A percentile compares a stretch with the other conserved stretches of the same genome.
phyloP scores from a whole-genome alignment of 1,140 invertebrate genomes.

The Lithobius niger region DNA sequence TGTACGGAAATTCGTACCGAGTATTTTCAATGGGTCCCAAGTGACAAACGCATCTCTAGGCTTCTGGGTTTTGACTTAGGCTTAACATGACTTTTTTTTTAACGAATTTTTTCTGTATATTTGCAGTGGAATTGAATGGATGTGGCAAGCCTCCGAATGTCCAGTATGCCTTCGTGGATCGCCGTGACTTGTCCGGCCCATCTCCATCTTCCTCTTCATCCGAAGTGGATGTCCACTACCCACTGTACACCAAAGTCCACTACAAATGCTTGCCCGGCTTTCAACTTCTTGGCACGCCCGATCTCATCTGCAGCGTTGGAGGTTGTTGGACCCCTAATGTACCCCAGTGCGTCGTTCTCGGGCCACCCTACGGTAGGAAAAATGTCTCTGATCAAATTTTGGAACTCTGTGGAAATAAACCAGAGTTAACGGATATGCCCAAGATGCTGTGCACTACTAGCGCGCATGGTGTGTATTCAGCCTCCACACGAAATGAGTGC shows the following conservation, averaged over 20 bases:
- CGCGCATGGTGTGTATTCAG: too few species aligned
- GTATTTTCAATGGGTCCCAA: too few species aligned
- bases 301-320: slow-evolving; percentile 29
- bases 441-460: too few species aligned
- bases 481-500: too few species aligned
- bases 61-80: too few species aligned
- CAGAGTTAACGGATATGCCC: too few species aligned
- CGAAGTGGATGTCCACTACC: slow-evolving; percentile 10
- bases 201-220: background rate
- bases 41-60: too few species aligned
- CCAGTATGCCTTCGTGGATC: background rate
- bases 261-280: slow-evolving; percentile 34
- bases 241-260: slow-evolving; percentile 28
- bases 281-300: slow-evolving; percentile 28
- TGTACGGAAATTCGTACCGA: too few species aligned
- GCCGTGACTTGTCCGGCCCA: background rate
- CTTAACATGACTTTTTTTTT: too few species aligned
- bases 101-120: background rate
- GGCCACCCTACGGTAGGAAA: slow-evolving; percentile 13
- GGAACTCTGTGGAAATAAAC: too few species aligned
- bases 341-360: slow-evolving; percentile 22
- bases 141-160: background rate
- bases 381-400: too few species aligned
- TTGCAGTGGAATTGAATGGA: slow-evolving; percentile 2
- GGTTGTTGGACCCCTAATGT: slow-evolving; percentile 36